Conservation (phyloP, 2,888 invertebrate species). For the Cosmorhoe ocellata region DNA sequence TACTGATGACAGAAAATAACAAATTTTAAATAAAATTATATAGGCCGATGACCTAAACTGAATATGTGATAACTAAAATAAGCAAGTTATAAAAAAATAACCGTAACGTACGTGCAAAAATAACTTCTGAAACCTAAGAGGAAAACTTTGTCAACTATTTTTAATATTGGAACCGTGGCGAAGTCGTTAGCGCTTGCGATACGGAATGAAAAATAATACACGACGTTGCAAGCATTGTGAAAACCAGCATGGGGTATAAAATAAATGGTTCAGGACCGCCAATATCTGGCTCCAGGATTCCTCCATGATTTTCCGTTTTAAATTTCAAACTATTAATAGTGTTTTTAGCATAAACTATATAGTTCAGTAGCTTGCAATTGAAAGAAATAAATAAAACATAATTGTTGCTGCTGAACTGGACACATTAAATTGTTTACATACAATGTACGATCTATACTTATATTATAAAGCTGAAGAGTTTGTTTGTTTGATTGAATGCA, state of each 20-base stretch:
- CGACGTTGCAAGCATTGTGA: conserved; percentile 40
- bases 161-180: conserved; percentile 47
- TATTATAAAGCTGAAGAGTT: too few relatives aligned
- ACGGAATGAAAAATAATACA: conserved; percentile 60
- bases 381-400: background rate
- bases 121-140: conserved; percentile 25
- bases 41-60: too few relatives aligned
- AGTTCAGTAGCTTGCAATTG: background rate
- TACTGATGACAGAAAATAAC: too few relatives aligned
- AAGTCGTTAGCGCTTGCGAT: conserved; percentile 50
- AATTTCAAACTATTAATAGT: conserved; percentile 11
- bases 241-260: conserved; percentile 16
- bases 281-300: conserved; percentile 4
- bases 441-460: too few relatives aligned
- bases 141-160: conserved; percentile 47
- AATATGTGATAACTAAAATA: too few relatives aligned
- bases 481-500: too few relatives aligned
- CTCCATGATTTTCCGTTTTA: conserved; percentile 1
- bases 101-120: background rate
- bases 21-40: too few relatives aligned
- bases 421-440: too few relatives aligned
- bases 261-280: conserved; percentile 9
- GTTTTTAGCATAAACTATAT: conserved; percentile 9
- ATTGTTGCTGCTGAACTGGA: background rate
- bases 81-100: too few relatives aligned